Percentiles rank a stretch among this genome's conserved stretches.
phyloP scores from a whole-genome alignment of 2,113 vertebrate species.

The Oceanites oceanicus region DNA sequence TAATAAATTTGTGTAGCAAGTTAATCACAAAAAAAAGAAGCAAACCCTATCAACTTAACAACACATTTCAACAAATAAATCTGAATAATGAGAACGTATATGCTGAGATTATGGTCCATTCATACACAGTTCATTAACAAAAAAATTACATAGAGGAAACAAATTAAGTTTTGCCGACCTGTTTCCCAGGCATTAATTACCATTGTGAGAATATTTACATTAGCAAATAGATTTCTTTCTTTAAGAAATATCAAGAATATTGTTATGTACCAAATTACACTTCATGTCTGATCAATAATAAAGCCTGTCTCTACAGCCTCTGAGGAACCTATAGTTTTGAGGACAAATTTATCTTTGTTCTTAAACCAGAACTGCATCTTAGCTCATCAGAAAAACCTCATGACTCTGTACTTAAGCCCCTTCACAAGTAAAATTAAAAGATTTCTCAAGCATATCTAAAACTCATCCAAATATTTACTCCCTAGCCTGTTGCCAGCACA shows the following conservation, averaged over 20 bases:
- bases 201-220: neutral
- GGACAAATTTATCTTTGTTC: neutral
- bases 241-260: neutral
- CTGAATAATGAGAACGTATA: neutral
- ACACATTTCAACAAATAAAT: neutral
- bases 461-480: neutral
- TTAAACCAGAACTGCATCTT: neutral
- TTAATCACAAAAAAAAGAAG: neutral
- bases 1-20: neutral
- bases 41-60: neutral
- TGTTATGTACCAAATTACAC: neutral
- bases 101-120: neutral
- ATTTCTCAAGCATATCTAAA: neutral
- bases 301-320: neutral
- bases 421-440: neutral
- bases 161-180: neutral
- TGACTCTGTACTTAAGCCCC: neutral
- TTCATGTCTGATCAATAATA: neutral
- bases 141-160: constrained; percentile 2
- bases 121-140: neutral
- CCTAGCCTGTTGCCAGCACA: neutral
- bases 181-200: neutral
- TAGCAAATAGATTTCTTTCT: neutral
- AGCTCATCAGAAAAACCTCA: neutral
- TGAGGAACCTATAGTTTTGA: neutral